A percentile compares a stretch with the other conserved stretches of the same genome.
phyloP scores from a whole-genome alignment of 2,888 invertebrate genomes.

The Cephalotes varians region DNA sequence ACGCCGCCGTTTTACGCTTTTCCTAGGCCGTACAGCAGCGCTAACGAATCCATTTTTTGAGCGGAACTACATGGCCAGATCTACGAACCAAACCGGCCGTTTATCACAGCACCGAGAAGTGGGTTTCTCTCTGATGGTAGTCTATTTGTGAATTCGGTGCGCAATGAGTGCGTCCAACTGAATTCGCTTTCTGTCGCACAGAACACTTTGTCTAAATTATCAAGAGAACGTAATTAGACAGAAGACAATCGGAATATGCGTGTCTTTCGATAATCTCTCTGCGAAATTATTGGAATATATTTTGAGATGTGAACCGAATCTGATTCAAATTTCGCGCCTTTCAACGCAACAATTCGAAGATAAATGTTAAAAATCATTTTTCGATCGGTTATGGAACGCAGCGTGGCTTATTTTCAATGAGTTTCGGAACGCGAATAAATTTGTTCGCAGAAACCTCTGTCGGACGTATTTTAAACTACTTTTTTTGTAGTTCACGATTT shows the following conservation, averaged over 20 bases:
- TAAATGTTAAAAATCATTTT: slow-evolving; percentile 5
- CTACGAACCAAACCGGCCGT: too few relatives aligned
- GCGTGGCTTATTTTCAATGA: not conserved
- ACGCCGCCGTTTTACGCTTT: too few relatives aligned
- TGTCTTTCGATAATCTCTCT: not conserved
- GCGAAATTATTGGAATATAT: not conserved
- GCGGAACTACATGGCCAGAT: too few relatives aligned
- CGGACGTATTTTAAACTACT: not conserved
- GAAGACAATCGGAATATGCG: not conserved
- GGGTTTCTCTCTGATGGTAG: too few relatives aligned
- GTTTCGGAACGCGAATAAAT: not conserved
- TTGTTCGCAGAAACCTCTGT: not conserved
- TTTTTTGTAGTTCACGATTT: not conserved
- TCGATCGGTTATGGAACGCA: not conserved
- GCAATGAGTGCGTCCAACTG: too few relatives aligned
- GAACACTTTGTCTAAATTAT: not conserved
- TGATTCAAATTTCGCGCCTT: not conserved
- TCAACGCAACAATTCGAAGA: not conserved
- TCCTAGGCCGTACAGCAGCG: too few relatives aligned
- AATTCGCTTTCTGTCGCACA: not conserved
- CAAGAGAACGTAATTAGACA: not conserved
- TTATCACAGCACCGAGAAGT: too few relatives aligned
- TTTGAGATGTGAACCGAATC: not conserved
- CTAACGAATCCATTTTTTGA: too few relatives aligned
- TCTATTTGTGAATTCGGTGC: too few relatives aligned